Evolutionary conservation across 2,797 vertebrate species (phyloP).

Genomic region (Liparis tanakae): DNA sequence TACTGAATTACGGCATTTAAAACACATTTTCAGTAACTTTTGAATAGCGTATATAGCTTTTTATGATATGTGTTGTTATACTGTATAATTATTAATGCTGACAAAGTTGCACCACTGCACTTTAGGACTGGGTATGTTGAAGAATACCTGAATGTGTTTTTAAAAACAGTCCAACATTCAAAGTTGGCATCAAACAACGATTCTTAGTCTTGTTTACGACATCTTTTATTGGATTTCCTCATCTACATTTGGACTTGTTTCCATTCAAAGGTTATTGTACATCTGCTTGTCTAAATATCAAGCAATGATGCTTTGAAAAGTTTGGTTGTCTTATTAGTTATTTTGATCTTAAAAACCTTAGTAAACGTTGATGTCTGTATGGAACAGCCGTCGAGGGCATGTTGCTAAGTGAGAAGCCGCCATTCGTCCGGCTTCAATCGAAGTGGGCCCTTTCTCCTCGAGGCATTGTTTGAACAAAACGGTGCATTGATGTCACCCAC

Average conservation of each 20-base stretch:
- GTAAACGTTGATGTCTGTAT: not conserved
- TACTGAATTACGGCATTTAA: too few relatives aligned
- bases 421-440: not conserved
- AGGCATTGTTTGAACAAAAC: constrained; percentile 39
- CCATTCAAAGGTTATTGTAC: not conserved
- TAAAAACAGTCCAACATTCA: not conserved
- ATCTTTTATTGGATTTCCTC: not conserved
- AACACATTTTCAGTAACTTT: not conserved
- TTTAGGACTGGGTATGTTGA: not conserved
- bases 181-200: not conserved
- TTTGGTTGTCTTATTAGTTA: not conserved
- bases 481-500: constrained; percentile 41
- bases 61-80: not conserved
- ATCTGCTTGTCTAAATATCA: constrained; percentile 3
- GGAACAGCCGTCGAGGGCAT: not conserved
- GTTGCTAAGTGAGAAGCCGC: not conserved
- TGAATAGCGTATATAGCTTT: not conserved
- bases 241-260: not conserved
- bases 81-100: not conserved
- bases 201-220: not conserved
- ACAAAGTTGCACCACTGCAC: not conserved
- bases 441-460: constrained; percentile 6
- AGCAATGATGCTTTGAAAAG: constrained; percentile 1
- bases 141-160: not conserved
- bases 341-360: not conserved